These are phyloP conservation scores for Hippasteria phrygiana DNA, from an alignment of 53 echinoderm and acorn worm species.

Conservation along the genomic window DNA sequence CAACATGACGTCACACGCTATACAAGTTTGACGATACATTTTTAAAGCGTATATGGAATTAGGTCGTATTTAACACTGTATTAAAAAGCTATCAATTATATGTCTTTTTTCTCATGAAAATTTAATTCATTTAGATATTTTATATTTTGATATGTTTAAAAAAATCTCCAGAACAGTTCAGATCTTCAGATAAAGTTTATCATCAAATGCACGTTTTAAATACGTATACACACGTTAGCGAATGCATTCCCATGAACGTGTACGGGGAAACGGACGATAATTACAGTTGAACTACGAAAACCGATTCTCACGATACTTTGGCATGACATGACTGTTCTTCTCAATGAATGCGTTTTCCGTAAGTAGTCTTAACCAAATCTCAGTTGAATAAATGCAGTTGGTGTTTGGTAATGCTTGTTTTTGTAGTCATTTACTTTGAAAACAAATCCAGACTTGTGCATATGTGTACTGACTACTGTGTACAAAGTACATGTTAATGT, in stretches of 20 bases:
- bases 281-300: neutral
- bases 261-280: no score
- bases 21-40: slow-evolving; percentile 5
- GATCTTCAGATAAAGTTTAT: neutral
- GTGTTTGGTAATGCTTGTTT: no score
- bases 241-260: no score
- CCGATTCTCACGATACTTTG: neutral
- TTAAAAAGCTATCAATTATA: neutral
- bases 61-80: neutral
- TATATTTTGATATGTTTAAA: neutral
- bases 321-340: neutral
- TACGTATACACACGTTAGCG: neutral
- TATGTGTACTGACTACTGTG: no score
- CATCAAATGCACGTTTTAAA: slow-evolving; percentile 20
- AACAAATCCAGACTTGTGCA: no score
- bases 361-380: neutral
- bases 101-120: neutral
- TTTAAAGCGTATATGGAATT: slow-evolving; percentile 7
- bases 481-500: no score
- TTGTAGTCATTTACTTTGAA: no score
- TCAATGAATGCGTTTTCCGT: neutral
- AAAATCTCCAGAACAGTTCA: neutral
- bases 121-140: neutral
- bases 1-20: slow-evolving; percentile 63
- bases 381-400: no score